Conservation (phyloP, 2,113 vertebrate genomes). For the Zootoca vivipara region DNA sequence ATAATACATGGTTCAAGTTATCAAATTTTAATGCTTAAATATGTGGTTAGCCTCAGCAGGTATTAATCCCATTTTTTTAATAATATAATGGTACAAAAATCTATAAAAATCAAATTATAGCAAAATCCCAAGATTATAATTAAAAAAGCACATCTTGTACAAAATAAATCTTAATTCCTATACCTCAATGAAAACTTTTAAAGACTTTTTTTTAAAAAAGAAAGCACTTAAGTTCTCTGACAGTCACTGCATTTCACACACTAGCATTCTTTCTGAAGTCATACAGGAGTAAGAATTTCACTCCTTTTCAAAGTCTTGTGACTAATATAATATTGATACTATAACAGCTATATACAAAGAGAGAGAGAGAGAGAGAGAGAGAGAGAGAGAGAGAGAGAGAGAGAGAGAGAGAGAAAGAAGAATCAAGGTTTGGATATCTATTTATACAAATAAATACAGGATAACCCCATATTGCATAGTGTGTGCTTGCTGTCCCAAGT, state of each 20-base stretch:
- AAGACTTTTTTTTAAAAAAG: constrained; percentile 76
- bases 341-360: constrained; percentile 42
- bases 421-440: constrained; percentile 71
- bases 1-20: constrained; percentile 75
- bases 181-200: constrained; percentile 79
- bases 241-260: constrained; percentile 66
- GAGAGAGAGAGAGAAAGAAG: no score
- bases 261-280: constrained; percentile 73
- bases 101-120: constrained; percentile 83
- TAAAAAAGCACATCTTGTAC: constrained; percentile 82
- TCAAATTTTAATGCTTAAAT: constrained; percentile 77
- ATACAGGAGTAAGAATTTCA: constrained; percentile 67
- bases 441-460: constrained; percentile 87
- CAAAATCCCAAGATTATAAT: constrained; percentile 80
- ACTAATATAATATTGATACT: constrained; percentile 75
- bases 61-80: constrained; percentile 71
- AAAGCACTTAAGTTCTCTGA: constrained; percentile 80
- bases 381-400: no score
- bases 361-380: constrained; percentile 44
- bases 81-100: constrained; percentile 78
- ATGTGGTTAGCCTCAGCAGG: constrained; percentile 81
- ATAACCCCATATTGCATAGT: constrained; percentile 90
- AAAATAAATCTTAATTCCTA: constrained; percentile 78
- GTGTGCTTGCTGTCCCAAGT: constrained; percentile 81
- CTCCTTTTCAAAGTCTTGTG: constrained; percentile 64